Percentiles rank a stretch among this genome's conserved stretches.
Conservation (phyloP, 2,888 invertebrate genomes). For the Lasioglossum calceatum region DNA sequence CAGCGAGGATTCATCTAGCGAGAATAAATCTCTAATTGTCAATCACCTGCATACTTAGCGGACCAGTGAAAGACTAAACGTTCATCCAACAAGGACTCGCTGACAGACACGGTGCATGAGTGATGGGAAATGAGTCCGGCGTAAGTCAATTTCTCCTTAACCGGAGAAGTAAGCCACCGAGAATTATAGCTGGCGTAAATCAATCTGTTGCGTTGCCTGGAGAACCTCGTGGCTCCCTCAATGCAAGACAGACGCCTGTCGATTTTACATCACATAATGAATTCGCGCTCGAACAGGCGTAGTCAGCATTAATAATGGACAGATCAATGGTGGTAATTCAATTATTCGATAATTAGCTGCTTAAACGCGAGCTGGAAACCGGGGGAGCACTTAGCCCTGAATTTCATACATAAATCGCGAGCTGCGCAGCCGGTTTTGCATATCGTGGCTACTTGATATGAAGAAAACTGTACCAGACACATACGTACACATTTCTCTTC, state of each 20-base stretch:
- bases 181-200: constrained; percentile 20
- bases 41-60: neutral
- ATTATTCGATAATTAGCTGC: constrained; percentile 19
- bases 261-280: constrained; percentile 20
- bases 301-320: constrained; percentile 18
- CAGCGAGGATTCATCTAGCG: neutral
- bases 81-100: neutral
- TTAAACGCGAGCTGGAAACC: neutral
- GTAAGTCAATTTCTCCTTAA: constrained; percentile 19
- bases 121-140: constrained; percentile 18
- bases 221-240: constrained; percentile 5
- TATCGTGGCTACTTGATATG: neutral
- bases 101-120: neutral
- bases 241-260: constrained; percentile 4
- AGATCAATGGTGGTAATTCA: constrained; percentile 15
- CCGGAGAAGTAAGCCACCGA: constrained; percentile 21
- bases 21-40: constrained; percentile 10
- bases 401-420: constrained; percentile 23
- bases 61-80: neutral
- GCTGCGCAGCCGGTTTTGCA: neutral
- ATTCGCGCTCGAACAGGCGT: constrained; percentile 6
- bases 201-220: constrained; percentile 9
- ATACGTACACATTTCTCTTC: too few relatives aligned
- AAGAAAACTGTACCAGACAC: neutral
- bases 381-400: neutral